These are phyloP conservation scores for Cryptomyrus ogoouensis DNA, from an alignment of 2,113 vertebrate species.

Conservation along the genomic window DNA sequence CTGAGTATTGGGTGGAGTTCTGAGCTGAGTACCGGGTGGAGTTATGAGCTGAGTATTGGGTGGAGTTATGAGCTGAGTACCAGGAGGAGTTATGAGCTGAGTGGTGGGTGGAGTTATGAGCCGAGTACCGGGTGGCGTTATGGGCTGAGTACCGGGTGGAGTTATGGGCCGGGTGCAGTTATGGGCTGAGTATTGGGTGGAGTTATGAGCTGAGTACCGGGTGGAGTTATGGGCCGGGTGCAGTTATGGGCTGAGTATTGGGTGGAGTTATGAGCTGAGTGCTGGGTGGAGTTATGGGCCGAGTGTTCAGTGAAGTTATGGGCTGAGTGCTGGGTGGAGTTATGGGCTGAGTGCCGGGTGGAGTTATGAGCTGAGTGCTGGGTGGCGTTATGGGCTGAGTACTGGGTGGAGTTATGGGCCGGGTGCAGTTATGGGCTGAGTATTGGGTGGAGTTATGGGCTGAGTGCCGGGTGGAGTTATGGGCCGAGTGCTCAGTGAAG, in stretches of 20 bases:
- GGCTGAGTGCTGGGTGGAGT: neutral
- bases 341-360: fast-evolving
- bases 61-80: neutral
- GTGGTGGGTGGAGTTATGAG: too few relatives aligned
- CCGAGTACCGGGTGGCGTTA: too few relatives aligned
- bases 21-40: too few relatives aligned
- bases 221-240: too few relatives aligned
- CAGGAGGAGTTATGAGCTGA: too few relatives aligned
- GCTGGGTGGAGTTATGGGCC: too few relatives aligned
- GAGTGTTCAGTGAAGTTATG: too few relatives aligned
- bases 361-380: too few relatives aligned
- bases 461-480: neutral
- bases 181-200: neutral
- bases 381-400: too few relatives aligned
- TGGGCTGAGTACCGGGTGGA: too few relatives aligned
- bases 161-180: neutral
- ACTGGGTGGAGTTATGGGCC: too few relatives aligned
- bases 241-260: neutral
- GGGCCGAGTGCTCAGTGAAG: neutral
- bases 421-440: neutral
- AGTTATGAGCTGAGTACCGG: too few relatives aligned
- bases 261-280: neutral
- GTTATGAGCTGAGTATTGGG: neutral
- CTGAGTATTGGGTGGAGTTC: neutral
- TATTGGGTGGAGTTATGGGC: neutral